phyloP scores from a whole-genome alignment of 1,140 invertebrate species.

The Brachionus paranguensis region DNA sequence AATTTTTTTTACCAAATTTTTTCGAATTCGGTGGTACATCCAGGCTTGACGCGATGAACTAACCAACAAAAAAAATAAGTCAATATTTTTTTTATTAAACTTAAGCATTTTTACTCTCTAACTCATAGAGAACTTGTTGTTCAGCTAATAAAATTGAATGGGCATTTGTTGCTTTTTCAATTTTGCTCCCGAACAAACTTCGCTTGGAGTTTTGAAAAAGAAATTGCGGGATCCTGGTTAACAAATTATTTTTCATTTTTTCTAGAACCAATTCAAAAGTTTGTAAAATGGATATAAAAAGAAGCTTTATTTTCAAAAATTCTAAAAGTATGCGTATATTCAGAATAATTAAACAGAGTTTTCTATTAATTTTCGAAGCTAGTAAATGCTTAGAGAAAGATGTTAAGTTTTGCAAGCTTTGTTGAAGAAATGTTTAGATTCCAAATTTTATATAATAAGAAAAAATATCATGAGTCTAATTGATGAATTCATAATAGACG shows the following conservation, averaged over 20 bases:
- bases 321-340: background rate
- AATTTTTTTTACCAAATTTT: conserved; percentile 72
- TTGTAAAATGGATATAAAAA: background rate
- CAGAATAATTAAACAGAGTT: background rate
- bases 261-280: background rate
- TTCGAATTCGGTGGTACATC: conserved; percentile 75
- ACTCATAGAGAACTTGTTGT: conserved; percentile 85
- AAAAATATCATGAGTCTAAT: background rate
- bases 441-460: background rate
- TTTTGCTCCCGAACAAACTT: conserved; percentile 57
- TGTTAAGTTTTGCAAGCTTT: background rate
- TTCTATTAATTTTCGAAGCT: background rate
- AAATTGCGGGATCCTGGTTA: background rate
- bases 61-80: conserved; percentile 42
- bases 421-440: background rate
- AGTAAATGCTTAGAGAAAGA: background rate
- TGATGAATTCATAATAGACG: background rate
- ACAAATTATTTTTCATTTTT: background rate
- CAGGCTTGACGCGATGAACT: conserved; percentile 82
- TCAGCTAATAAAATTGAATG: conserved; percentile 88
- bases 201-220: background rate
- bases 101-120: conserved; percentile 64
- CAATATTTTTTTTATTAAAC: background rate
- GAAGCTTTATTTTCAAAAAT: background rate
- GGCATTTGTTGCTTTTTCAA: conserved; percentile 86